Evolutionary conservation across 2,888 invertebrate genomes (phyloP), one percentile per base, ranked within the genome.

Genomic region (Harpalus rufipes): DNA sequence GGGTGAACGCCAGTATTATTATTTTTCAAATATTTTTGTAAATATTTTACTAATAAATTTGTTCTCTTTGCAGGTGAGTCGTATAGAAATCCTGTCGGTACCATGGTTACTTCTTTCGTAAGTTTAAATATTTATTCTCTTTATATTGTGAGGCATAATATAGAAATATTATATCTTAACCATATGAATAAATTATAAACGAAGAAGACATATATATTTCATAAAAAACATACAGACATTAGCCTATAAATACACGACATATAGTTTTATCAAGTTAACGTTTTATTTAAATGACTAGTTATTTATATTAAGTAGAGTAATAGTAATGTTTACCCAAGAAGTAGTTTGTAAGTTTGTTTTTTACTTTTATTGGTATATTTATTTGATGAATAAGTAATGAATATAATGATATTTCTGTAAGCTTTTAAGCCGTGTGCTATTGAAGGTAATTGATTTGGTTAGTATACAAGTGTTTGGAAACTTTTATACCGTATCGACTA

Each of bases 351-450:
- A 74, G 12, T 44, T 74, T 74, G 18, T 16, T 44, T 74, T 74
- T 74, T 74, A 74, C 16, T 78, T 78, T 78, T 78, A 78, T 78
- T 78, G 25, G 21, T 78, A 32, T 78, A 78, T 78, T 78, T 78
- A 78, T 78, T 56, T 78, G 56, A 74, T 78, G 58, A 78, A 78
- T 78, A 58, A 78, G 25, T 58, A 56, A 78, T 78, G 78, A 58
- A 78, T 58, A 78, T 78, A 78, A 78, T 78, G 78, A 78, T 78
- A 78, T 78, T 78, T 58, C 78, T 58, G 56, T 78, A 58, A 78
- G 78, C 58, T 78, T 58, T 78, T 78, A 78, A 78, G 78, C 56
- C 39, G 10, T n/a, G 14, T 39, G 5, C 72, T 4, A 18, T 68
- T 39, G 14, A 68, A 14, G 41, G 74, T 78, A 78, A 78, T 56